phyloP scores from a whole-genome alignment of 2,888 invertebrate genomes.

The Trypoxylon attenuatum region DNA sequence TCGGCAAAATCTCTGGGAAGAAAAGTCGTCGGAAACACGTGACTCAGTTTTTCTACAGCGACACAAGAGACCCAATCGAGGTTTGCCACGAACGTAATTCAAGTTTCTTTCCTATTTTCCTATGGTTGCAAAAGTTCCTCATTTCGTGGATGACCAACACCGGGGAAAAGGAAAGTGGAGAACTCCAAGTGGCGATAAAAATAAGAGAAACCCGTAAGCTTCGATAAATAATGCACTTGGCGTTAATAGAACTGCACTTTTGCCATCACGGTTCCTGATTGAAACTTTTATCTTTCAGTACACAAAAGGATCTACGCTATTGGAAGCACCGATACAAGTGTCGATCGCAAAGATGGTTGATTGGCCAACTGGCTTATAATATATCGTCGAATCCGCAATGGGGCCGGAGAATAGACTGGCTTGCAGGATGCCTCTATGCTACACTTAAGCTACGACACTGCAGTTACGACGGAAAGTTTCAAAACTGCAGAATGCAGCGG shows the following conservation, averaged over 20 bases:
- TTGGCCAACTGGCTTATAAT: constrained; percentile 14
- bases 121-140: constrained; percentile 11
- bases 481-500: constrained; percentile 71
- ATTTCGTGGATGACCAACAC: constrained; percentile 7
- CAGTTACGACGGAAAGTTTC: constrained; percentile 69
- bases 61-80: constrained; percentile 32
- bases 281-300: not conserved
- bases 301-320: too few relatives aligned
- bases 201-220: not conserved
- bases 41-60: constrained; percentile 28
- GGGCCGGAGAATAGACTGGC: constrained; percentile 13
- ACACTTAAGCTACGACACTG: constrained; percentile 63
- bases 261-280: not conserved
- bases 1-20: constrained; percentile 25
- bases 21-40: constrained; percentile 30
- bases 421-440: constrained; percentile 28
- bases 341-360: constrained; percentile 2
- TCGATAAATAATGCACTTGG: not conserved
- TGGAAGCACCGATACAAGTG: too few relatives aligned
- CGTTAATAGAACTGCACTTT: not conserved
- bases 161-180: too few relatives aligned
- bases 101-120: constrained; percentile 21
- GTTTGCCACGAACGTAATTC: constrained; percentile 26
- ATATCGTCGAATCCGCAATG: constrained; percentile 36
- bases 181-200: not conserved